Base-by-base conservation (phyloP, 2,888 invertebrate genomes). In the Tetragnatha montana region DNA sequence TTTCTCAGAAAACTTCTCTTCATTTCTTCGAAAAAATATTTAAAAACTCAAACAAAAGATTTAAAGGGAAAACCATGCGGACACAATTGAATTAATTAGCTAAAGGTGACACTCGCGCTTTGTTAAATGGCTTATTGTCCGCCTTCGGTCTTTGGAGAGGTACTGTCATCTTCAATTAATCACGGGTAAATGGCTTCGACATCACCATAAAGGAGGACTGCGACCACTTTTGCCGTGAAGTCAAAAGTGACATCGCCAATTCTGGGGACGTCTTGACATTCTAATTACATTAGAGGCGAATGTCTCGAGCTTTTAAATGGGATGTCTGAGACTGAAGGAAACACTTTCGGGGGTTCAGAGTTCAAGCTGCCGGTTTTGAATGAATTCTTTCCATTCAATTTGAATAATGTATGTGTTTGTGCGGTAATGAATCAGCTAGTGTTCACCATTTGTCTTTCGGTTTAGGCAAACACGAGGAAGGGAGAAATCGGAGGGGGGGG, bases 241-340 rank as follows among this genome's bases (percentile, higher is more conserved):
- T 17, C 49, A 19, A 50, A 76, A 49, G 49, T 7, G 49, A 19
- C 17, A 19, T 49, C 19, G 8, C 6, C n/a, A 3, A 17, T 76
- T 50, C 19, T 49, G 12, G 6, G 4, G 10, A 49, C 49, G 49
- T 19, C 50, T 10, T 50, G 10, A 10, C 19, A 76, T 76, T 76
- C 50, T 19, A 76, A 76, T 76, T 49, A 49, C 51, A 60, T 78
- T 78, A 21, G 50, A 78, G 35, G 51, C 7, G n/a, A 21, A 60
- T 60, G 60, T 60, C 60, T 60, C 17, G 60, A 4, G 60, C 60
- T 60, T 60, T 60, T 10, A 60, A 60, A 60, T 60, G 8, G 17
- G 17, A 17, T 12, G 12, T 10, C 17, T 17, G 17, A 17, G 60
- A 60, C 10, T 60, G 60, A 60, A 17, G 6, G 60, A 17, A 60